Percentiles rank a stretch among this genome's conserved stretches.
Evolutionary conservation across 2,797 vertebrate genomes (phyloP).

Genomic region (Vipera latastei): DNA sequence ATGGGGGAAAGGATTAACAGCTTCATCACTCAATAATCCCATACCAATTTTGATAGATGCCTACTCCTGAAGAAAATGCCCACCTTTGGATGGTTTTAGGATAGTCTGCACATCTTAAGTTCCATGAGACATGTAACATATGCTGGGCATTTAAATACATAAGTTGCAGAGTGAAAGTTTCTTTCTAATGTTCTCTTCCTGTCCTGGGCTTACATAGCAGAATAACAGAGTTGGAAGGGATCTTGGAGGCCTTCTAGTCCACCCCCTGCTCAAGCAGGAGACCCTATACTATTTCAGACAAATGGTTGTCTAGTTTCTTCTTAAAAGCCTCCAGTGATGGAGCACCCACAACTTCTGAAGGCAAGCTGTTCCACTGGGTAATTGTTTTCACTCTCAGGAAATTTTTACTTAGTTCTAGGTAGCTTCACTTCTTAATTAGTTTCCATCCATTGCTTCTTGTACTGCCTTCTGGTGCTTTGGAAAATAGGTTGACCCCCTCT

Average conservation of each 20-base stretch:
- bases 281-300: neutral
- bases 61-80: neutral
- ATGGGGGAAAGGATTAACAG: conserved; percentile 17
- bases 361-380: neutral
- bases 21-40: conserved; percentile 22
- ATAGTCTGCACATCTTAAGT: neutral
- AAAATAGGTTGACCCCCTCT: neutral
- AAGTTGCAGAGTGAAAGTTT: neutral
- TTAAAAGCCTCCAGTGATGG: neutral
- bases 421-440: neutral
- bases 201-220: neutral
- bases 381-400: neutral
- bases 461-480: neutral
- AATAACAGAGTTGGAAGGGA: neutral
- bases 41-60: conserved; percentile 36
- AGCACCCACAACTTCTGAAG: neutral
- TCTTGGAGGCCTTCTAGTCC: neutral
- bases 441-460: neutral
- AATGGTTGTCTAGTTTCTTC: neutral
- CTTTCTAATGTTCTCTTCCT: neutral
- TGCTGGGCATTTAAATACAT: neutral
- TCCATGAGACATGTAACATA: neutral
- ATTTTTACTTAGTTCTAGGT: neutral
- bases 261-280: neutral
- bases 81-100: neutral